Evolutionary conservation across 2,113 vertebrate species (phyloP).

Genomic region (Clinocottus analis): DNA sequence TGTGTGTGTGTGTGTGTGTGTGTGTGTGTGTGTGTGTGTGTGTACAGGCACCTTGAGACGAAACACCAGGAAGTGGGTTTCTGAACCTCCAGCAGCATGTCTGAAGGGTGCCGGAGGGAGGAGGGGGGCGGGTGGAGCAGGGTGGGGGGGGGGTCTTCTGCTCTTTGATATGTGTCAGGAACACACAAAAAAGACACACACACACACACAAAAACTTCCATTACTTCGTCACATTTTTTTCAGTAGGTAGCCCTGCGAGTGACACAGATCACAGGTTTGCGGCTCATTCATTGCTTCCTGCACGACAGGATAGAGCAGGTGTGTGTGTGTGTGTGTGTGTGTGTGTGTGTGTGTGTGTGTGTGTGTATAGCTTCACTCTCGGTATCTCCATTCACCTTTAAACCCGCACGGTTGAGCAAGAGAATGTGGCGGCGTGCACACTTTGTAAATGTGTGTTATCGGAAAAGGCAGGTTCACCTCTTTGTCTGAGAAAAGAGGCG

Average conservation of each 20-base stretch:
- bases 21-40: slow-evolving; percentile 5
- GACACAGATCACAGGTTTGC: slow-evolving; percentile 22
- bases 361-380: slow-evolving; percentile 25
- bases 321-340: slow-evolving; percentile 42
- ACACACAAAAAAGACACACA: not conserved
- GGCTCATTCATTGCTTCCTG: slow-evolving; percentile 46
- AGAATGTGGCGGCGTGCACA: slow-evolving; percentile 59
- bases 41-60: slow-evolving; percentile 66
- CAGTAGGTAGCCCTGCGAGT: too few relatives aligned
- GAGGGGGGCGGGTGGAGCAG: too few relatives aligned
- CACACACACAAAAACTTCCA: slow-evolving; percentile 51
- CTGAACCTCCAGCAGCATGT: slow-evolving; percentile 52
- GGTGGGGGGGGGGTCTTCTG: slow-evolving; percentile 41
- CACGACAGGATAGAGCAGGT: slow-evolving; percentile 46
- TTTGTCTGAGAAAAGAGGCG: slow-evolving; percentile 79
- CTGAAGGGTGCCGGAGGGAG: slow-evolving; percentile 43
- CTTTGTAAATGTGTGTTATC: slow-evolving; percentile 77
- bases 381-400: slow-evolving; percentile 60
- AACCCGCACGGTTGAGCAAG: slow-evolving; percentile 71
- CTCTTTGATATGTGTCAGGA: slow-evolving; percentile 47
- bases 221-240: slow-evolving; percentile 53
- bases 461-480: slow-evolving; percentile 62
- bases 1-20: too few relatives aligned
- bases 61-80: slow-evolving; percentile 82
- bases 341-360: slow-evolving; percentile 43